phyloP scores from a whole-genome alignment of 2,797 vertebrate species.

The Lates japonicus region DNA sequence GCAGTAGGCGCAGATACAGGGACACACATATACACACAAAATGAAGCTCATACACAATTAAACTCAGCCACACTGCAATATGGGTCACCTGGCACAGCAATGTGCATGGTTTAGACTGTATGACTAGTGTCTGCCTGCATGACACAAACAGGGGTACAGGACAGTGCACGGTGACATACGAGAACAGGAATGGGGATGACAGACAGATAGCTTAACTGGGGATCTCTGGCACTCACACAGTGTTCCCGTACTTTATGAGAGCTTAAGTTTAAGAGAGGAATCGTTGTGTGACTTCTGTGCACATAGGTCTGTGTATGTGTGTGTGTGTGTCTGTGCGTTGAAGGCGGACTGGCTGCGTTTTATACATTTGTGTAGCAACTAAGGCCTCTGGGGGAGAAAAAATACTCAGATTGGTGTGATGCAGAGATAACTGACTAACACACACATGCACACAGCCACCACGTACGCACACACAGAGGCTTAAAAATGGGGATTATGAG shows the following conservation, averaged over 20 bases:
- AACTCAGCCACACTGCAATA: slow-evolving; percentile 40
- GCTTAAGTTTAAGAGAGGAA: slow-evolving; percentile 40
- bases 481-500: slow-evolving; percentile 73
- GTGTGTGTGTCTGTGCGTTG: slow-evolving; percentile 27
- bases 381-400: slow-evolving; percentile 49
- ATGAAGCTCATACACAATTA: slow-evolving; percentile 16
- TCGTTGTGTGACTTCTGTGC: slow-evolving; percentile 15
- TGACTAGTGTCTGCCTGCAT: slow-evolving; percentile 55
- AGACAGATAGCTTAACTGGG: slow-evolving; percentile 55
- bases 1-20: background rate
- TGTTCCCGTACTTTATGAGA: slow-evolving; percentile 43
- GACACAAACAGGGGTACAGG: slow-evolving; percentile 41
- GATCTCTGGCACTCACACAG: slow-evolving; percentile 48
- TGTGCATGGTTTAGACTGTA: slow-evolving; percentile 34
- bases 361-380: slow-evolving; percentile 59
- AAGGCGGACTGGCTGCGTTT: slow-evolving; percentile 47
- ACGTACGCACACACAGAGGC: slow-evolving; percentile 14
- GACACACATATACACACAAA: background rate
- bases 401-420: slow-evolving; percentile 55
- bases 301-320: slow-evolving; percentile 20
- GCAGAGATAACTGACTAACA: slow-evolving; percentile 42
- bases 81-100: slow-evolving; percentile 65
- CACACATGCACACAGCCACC: slow-evolving; percentile 34
- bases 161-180: slow-evolving; percentile 21
- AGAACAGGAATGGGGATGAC: slow-evolving; percentile 45